Conservation (phyloP, 2,797 vertebrate genomes). For the Aphelocoma californica region DNA sequence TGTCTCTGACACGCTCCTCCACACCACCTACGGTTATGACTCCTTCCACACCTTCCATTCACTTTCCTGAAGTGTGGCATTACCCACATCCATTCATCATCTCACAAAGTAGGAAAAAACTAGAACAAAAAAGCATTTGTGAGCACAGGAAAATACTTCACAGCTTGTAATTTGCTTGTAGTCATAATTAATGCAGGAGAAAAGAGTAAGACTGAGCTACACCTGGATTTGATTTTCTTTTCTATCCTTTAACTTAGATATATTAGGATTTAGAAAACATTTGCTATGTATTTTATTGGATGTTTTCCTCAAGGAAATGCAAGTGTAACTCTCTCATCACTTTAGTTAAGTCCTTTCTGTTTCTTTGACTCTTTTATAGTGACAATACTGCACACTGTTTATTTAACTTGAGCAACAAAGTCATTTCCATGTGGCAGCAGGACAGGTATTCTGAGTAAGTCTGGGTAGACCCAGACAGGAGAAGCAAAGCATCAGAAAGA, state of each 20-base stretch:
- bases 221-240: conserved; percentile 3
- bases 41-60: conserved; percentile 53
- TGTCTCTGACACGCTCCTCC: background rate
- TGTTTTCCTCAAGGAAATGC: background rate
- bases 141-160: conserved; percentile 23
- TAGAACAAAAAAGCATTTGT: conserved; percentile 12
- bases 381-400: background rate
- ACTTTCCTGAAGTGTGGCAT: background rate
- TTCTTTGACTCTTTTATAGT: background rate
- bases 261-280: background rate
- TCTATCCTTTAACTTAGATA: background rate
- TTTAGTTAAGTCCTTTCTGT: background rate
- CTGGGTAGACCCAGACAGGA: background rate
- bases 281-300: background rate
- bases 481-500: background rate
- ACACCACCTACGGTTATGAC: background rate
- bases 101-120: background rate
- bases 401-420: conserved; percentile 13
- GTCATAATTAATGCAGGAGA: background rate
- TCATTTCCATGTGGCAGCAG: background rate
- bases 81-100: conserved; percentile 10
- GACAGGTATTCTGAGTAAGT: background rate
- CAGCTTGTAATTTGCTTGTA: background rate
- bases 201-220: conserved; percentile 5
- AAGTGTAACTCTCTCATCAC: background rate